Conservation (phyloP, 2,888 invertebrate genomes). For the Pachycephus smyrnensis region DNA sequence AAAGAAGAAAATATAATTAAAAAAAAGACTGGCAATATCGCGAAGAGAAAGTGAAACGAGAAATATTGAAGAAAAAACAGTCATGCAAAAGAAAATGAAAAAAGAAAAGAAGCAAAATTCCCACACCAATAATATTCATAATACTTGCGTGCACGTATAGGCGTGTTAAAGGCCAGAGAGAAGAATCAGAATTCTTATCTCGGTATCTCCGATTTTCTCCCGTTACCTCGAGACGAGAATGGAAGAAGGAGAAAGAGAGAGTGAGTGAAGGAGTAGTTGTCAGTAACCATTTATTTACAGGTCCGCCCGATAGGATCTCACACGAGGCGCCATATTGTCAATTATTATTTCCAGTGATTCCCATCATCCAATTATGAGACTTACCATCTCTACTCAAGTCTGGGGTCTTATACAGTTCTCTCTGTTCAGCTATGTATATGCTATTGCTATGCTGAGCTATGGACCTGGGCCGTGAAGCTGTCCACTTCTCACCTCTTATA, state of each 20-base stretch:
- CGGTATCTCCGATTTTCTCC: not conserved
- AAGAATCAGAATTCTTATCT: constrained; percentile 13
- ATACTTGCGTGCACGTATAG: not conserved
- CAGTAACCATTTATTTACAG: constrained; percentile 26
- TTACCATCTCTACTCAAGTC: constrained; percentile 11
- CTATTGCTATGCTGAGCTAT: not conserved
- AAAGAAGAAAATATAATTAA: not conserved
- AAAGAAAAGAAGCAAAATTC: not conserved
- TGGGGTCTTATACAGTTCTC: not conserved
- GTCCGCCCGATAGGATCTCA: constrained; percentile 20
- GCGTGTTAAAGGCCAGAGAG: constrained; percentile 17
- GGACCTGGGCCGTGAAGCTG: not conserved
- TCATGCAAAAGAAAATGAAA: not conserved
- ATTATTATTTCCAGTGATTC: constrained; percentile 26
- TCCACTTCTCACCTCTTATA: not conserved
- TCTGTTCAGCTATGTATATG: not conserved
- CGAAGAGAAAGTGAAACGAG: not conserved
- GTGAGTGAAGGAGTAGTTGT: constrained; percentile 17
- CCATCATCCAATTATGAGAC: constrained; percentile 26
- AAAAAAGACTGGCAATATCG: not conserved
- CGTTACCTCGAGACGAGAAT: not conserved
- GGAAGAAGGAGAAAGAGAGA: constrained; percentile 1
- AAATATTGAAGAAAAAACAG: not conserved
- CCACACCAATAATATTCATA: not conserved
- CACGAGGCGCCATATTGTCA: constrained; percentile 24